phyloP scores from a whole-genome alignment of 2,797 vertebrate species.

The Bovichtus diacanthus region DNA sequence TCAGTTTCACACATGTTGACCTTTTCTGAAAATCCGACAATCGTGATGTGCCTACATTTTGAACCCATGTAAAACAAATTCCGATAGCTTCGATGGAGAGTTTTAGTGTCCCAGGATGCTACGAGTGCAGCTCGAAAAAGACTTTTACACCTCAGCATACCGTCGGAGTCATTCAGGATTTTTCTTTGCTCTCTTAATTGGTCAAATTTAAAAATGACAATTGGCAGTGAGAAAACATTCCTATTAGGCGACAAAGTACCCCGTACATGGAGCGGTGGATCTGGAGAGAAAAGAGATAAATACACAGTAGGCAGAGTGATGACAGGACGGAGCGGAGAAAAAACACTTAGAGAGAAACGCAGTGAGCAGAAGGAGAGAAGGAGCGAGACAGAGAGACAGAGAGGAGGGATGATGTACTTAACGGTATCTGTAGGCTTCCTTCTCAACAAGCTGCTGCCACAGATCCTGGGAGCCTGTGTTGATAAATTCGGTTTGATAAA shows the following conservation, averaged over 20 bases:
- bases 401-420: conserved; percentile 85
- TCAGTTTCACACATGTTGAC: neutral
- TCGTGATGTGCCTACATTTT: neutral
- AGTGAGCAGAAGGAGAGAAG: conserved; percentile 54
- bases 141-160: neutral
- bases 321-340: conserved; percentile 60
- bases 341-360: conserved; percentile 54
- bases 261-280: conserved; percentile 23
- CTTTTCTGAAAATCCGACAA: neutral
- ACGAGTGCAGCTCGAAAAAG: neutral
- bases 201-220: conserved; percentile 25
- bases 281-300: conserved; percentile 68
- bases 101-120: neutral
- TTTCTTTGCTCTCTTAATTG: conserved; percentile 1
- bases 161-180: neutral
- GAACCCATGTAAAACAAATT: neutral
- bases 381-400: conserved; percentile 59
- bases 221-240: conserved; percentile 15
- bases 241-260: conserved; percentile 12
- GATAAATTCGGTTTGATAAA: conserved; percentile 87
- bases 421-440: conserved; percentile 85
- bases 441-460: conserved; percentile 84
- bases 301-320: conserved; percentile 58
- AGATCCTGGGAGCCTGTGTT: conserved; percentile 79
- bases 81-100: neutral